Conservation (phyloP, 2,888 invertebrate genomes). For the Agrotis exclamationis region DNA sequence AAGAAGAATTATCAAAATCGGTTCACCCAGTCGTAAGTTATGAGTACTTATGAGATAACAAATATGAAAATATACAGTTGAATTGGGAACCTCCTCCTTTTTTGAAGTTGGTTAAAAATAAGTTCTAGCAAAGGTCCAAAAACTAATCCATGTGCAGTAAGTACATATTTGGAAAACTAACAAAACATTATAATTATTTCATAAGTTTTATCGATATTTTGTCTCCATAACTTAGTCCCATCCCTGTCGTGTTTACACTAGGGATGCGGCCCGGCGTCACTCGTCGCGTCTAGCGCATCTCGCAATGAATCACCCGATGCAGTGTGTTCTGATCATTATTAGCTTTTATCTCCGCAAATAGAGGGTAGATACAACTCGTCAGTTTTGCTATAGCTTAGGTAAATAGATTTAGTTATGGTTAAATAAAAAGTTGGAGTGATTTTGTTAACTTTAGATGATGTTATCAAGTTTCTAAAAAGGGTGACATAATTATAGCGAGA, state of each 20-base stretch:
- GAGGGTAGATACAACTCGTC: slow-evolving; percentile 41
- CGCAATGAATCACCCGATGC: slow-evolving; percentile 58
- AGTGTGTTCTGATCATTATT: slow-evolving; percentile 58
- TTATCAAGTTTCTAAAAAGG: slow-evolving; percentile 9
- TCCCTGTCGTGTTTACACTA: slow-evolving; percentile 53
- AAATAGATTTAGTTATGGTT: not conserved
- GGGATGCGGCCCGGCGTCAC: slow-evolving; percentile 55
- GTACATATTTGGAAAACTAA: too few relatives aligned
- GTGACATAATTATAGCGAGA: not conserved
- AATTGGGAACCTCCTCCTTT: too few relatives aligned
- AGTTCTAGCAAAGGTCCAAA: too few relatives aligned
- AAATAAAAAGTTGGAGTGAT: slow-evolving; percentile 1
- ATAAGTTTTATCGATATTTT: slow-evolving; percentile 31
- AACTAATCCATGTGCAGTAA: too few relatives aligned
- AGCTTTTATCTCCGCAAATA: slow-evolving; percentile 53
- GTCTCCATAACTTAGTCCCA: slow-evolving; percentile 1
- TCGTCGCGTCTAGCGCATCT: slow-evolving; percentile 54
- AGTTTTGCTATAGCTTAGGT: slow-evolving; percentile 16
- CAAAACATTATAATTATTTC: too few relatives aligned
- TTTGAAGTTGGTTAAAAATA: too few relatives aligned
- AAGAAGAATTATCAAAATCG: too few relatives aligned
- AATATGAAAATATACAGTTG: too few relatives aligned
- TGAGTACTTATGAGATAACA: too few relatives aligned
- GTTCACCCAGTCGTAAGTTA: too few relatives aligned
- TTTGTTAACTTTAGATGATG: not conserved